These are phyloP conservation scores for Cephus sareptanus DNA, from an alignment of 2,888 invertebrate genomes.

Conservation along the genomic window DNA sequence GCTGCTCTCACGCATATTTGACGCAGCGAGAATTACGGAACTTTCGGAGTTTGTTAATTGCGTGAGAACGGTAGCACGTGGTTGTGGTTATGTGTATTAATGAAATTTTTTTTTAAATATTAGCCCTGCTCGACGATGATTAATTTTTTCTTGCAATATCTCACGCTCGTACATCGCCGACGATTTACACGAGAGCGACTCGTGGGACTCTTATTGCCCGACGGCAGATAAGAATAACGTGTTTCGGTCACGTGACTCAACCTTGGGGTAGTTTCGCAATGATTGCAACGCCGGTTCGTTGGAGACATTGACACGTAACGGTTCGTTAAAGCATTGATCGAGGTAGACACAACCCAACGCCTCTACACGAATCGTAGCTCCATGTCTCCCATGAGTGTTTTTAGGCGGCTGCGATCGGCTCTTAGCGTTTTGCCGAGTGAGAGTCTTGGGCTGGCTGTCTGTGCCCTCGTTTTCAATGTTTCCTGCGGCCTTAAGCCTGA, in stretches of 20 bases:
- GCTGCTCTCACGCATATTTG: neutral
- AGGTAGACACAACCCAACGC: slow-evolving; percentile 8
- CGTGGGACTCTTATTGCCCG: neutral
- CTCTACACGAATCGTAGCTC: neutral
- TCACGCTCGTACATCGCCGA: neutral
- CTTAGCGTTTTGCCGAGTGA: neutral
- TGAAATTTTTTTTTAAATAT: neutral
- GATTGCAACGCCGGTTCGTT: slow-evolving; percentile 24
- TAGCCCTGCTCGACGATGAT: neutral
- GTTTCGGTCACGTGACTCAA: neutral
- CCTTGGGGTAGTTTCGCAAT: slow-evolving; percentile 31
- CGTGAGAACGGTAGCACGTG: neutral
- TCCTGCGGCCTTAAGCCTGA: slow-evolving; percentile 14
- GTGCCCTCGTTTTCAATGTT: slow-evolving; percentile 18
- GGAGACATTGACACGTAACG: slow-evolving; percentile 32
- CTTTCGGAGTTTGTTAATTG: neutral
- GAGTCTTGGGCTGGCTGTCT: neutral
- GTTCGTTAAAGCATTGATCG: slow-evolving; percentile 13
- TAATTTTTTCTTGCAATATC: neutral
- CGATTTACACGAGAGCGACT: neutral
- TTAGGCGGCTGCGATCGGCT: neutral
- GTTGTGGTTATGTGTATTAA: neutral
- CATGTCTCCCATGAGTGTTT: neutral
- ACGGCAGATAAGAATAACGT: neutral
- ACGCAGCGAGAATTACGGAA: neutral